Conservation (phyloP, 2,888 invertebrate species). For the Drosophila paracracens region DNA sequence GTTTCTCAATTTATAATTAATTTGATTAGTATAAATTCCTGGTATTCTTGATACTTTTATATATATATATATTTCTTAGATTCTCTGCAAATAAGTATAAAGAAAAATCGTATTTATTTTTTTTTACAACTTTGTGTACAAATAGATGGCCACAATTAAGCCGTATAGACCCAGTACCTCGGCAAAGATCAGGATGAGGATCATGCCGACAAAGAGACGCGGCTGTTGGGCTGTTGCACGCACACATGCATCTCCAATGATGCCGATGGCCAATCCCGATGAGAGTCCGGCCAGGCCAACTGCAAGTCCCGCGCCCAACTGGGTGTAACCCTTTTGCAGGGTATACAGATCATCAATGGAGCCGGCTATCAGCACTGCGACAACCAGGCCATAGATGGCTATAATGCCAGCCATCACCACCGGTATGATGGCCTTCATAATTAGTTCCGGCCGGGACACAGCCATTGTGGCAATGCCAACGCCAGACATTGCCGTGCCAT, state of each 20-base stretch:
- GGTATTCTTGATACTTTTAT: background rate
- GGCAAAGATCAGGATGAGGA: conserved; percentile 99
- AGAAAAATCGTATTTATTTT: background rate
- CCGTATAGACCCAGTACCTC: conserved; percentile 99
- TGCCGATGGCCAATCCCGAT: conserved; percentile 99
- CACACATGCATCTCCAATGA: conserved; percentile 99
- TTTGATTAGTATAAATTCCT: background rate
- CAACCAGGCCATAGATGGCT: conserved; percentile 99
- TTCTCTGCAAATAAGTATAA: background rate
- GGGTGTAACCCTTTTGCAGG: conserved; percentile 96
- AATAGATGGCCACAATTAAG: conserved; percentile 99
- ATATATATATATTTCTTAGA: background rate
- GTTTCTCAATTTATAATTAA: background rate
- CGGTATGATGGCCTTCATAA: conserved; percentile 99
- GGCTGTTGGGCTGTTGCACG: conserved; percentile 99
- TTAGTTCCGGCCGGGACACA: conserved; percentile 99
- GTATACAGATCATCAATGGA: conserved; percentile 88
- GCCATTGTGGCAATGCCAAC: conserved; percentile 99
- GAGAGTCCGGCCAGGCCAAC: conserved; percentile 99
- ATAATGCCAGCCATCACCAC: conserved; percentile 99
- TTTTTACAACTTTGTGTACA: conserved; percentile 92
- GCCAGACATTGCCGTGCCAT: conserved; percentile 99
- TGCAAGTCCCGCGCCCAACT: conserved; percentile 97
- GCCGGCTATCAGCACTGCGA: conserved; percentile 98
- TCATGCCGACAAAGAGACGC: conserved; percentile 99